These are phyloP conservation scores for Furnarius figulus DNA, from an alignment of 2,113 vertebrate species.

Conservation along the genomic window DNA sequence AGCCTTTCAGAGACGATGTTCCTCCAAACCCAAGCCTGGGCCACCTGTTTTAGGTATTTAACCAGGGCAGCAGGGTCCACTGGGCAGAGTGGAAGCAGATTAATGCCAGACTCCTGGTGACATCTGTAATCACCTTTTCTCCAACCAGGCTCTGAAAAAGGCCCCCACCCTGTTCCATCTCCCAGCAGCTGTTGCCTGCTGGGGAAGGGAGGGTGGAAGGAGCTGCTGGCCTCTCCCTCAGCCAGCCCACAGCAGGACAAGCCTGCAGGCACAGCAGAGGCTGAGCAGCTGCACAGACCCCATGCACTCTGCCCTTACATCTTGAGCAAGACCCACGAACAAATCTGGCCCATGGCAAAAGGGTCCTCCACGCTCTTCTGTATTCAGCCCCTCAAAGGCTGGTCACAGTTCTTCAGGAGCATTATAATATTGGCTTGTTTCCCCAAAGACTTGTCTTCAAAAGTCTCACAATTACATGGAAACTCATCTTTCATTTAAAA, in stretches of 20 bases:
- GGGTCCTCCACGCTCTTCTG: background rate
- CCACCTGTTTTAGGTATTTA: background rate
- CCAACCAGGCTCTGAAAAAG: rapidly evolving
- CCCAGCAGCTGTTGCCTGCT: background rate
- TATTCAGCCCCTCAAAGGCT: background rate
- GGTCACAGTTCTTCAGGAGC: background rate
- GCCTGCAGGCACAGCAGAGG: background rate
- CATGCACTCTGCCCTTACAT: rapidly evolving
- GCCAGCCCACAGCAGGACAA: background rate
- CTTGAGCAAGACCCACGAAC: background rate
- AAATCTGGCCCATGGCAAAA: background rate
- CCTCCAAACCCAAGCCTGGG: background rate
- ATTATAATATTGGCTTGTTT: background rate
- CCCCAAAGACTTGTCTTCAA: background rate
- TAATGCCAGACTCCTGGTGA: background rate
- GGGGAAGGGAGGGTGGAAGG: background rate
- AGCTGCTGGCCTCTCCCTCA: background rate
- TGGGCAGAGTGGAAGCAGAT: background rate
- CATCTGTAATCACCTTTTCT: background rate
- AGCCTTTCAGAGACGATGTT: background rate
- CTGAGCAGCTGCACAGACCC: background rate
- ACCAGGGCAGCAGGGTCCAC: rapidly evolving
- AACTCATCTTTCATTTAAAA: background rate
- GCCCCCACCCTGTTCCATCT: too few relatives aligned
- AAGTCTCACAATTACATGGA: background rate